These are phyloP conservation scores for Hemistola chrysoprasaria DNA, from an alignment of 2,888 invertebrate species.

Conservation along the genomic window DNA sequence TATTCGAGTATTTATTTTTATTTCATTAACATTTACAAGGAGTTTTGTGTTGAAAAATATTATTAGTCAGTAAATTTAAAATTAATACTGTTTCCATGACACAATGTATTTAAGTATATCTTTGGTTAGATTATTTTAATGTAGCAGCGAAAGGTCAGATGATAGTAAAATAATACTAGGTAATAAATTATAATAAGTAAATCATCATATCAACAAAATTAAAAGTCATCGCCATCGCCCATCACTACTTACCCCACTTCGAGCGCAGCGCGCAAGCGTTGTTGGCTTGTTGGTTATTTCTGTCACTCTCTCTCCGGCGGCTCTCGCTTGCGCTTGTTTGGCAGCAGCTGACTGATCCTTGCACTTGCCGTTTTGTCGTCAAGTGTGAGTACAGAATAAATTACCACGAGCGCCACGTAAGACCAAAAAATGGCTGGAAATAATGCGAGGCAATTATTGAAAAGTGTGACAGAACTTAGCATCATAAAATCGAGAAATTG, in stretches of 20 bases:
- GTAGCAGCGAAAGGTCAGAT: too few species aligned
- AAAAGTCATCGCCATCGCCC: background rate
- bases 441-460: slow-evolving; percentile 57
- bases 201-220: background rate
- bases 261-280: background rate
- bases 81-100: too few species aligned
- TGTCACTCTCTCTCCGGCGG: slow-evolving; percentile 21
- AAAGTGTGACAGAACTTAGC: slow-evolving; percentile 56
- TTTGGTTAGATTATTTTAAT: too few species aligned
- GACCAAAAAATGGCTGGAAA: slow-evolving; percentile 54
- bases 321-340: slow-evolving; percentile 27
- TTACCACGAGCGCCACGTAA: slow-evolving; percentile 20
- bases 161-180: too few species aligned
- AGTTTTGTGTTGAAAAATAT: too few species aligned
- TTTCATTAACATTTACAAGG: too few species aligned
- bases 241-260: slow-evolving; percentile 13
- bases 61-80: too few species aligned
- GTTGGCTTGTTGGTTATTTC: slow-evolving; percentile 15
- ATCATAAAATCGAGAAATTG: slow-evolving; percentile 50
- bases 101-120: too few species aligned
- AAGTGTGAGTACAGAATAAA: slow-evolving; percentile 26
- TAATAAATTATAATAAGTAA: too few species aligned
- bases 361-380: slow-evolving; percentile 28
- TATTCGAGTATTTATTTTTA: too few species aligned
- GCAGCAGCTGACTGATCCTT: slow-evolving; percentile 27